Evolutionary conservation across 2,113 vertebrate species (phyloP).

Genomic region (Alethe castanea): DNA sequence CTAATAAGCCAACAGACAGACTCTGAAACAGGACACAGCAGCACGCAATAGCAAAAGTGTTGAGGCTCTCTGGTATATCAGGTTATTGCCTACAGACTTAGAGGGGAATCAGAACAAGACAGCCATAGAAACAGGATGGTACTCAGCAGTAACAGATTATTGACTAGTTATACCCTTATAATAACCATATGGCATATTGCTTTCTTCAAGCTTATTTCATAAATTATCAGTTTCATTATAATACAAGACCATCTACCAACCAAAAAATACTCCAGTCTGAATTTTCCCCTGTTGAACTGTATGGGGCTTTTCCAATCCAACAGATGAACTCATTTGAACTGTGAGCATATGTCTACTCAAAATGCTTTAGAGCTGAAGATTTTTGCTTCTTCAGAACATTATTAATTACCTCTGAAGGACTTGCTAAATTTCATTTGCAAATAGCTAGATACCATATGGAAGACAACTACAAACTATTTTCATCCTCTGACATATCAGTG

Average conservation of each 20-base stretch:
- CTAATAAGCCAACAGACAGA: constrained; percentile 5
- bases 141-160: neutral
- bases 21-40: constrained; percentile 1
- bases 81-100: neutral
- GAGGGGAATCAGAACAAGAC: neutral
- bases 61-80: neutral
- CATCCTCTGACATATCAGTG: neutral
- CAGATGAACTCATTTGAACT: neutral
- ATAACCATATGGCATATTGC: neutral
- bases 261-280: neutral
- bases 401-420: neutral
- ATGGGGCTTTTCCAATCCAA: neutral
- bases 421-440: neutral
- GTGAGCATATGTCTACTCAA: neutral
- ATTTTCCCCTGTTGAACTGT: neutral
- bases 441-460: neutral
- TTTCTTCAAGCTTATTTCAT: neutral
- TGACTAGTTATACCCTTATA: neutral
- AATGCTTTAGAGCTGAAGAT: neutral
- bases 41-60: neutral
- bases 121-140: neutral
- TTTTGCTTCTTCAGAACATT: neutral
- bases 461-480: neutral
- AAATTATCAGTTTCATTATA: neutral
- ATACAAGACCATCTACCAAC: neutral